Evolutionary conservation across 1,140 invertebrate species (phyloP).

Genomic region (Eciton burchellii): DNA sequence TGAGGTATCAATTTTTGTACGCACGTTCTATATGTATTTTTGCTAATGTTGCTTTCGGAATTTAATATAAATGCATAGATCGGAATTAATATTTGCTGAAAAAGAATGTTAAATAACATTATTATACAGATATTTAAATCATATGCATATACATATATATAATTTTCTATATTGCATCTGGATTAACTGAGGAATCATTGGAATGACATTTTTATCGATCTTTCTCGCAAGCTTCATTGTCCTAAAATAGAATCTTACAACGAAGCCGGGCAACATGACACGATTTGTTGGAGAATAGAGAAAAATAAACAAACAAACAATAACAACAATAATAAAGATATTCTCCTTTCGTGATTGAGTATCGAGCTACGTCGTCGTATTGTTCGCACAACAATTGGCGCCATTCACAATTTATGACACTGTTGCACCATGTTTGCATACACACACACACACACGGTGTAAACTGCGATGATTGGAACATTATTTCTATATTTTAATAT

Average conservation of each 20-base stretch:
- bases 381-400: conserved; percentile 40
- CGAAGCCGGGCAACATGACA: conserved; percentile 82
- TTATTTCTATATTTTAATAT: conserved; percentile 1
- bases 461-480: conserved; percentile 45
- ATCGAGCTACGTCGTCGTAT: conserved; percentile 44
- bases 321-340: conserved; percentile 81
- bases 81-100: neutral
- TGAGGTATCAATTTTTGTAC: neutral
- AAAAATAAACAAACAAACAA: conserved; percentile 85
- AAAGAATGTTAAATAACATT: neutral
- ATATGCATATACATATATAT: no score
- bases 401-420: conserved; percentile 71
- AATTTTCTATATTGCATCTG: neutral
- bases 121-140: no score
- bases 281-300: conserved; percentile 78
- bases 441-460: conserved; percentile 16
- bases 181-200: neutral
- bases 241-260: conserved; percentile 12
- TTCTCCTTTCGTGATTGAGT: conserved; percentile 50
- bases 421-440: conserved; percentile 36
- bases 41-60: neutral
- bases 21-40: neutral
- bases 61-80: neutral
- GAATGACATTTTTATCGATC: conserved; percentile 1
- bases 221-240: neutral